phyloP scores from a whole-genome alignment of 2,888 invertebrate genomes.

The Frankliniella intonsa region DNA sequence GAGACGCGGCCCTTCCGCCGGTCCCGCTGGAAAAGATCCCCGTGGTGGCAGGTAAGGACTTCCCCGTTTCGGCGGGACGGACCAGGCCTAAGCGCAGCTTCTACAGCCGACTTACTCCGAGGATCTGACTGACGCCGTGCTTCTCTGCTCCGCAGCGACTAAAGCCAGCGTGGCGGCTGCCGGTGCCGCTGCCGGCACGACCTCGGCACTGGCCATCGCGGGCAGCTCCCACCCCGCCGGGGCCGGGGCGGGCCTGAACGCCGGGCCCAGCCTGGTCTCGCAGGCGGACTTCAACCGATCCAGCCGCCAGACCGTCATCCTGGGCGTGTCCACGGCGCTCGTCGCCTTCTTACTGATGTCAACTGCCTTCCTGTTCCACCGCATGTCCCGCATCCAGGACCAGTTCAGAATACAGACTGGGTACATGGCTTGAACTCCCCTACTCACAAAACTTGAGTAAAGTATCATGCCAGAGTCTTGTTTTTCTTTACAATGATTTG shows the following conservation, averaged over 20 bases:
- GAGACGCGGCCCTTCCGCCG: background rate
- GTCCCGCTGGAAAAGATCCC: background rate
- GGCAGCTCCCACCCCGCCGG: background rate
- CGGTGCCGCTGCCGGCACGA: background rate
- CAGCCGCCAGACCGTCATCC: background rate
- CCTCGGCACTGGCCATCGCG: background rate
- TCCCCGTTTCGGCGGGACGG: no score
- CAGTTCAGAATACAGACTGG: conserved; percentile 13
- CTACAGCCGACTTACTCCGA: no score
- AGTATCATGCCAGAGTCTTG: no score
- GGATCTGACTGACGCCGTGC: background rate
- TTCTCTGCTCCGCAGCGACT: background rate
- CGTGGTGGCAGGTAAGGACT: background rate
- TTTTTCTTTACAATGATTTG: background rate
- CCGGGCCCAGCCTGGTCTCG: background rate
- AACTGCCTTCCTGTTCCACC: background rate
- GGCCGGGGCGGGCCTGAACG: background rate
- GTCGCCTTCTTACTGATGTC: conserved; percentile 7
- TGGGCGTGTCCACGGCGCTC: background rate
- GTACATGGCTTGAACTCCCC: background rate
- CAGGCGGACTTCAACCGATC: background rate
- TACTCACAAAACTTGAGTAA: no score
- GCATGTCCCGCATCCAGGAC: conserved; percentile 13
- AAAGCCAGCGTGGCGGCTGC: no score
- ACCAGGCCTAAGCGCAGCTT: no score